These are phyloP conservation scores for Epistrophella euchroma DNA, from an alignment of 2,888 invertebrate species.

Conservation along the genomic window DNA sequence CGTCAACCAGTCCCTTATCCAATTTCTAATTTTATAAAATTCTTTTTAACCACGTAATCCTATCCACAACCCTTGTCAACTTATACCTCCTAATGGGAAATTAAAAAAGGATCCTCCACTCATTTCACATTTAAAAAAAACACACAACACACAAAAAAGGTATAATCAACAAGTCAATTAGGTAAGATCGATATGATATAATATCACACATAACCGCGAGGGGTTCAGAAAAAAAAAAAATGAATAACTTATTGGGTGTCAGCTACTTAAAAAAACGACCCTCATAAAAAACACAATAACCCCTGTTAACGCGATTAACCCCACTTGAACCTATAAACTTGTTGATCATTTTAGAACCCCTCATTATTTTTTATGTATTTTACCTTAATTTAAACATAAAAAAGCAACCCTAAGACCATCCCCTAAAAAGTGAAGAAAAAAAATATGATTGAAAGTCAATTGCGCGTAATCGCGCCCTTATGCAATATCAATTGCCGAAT, in stretches of 20 bases:
- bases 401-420: constrained; percentile 40
- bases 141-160: constrained; percentile 28
- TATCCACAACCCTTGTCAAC: constrained; percentile 72
- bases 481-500: constrained; percentile 64
- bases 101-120: constrained; percentile 54
- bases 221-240: constrained; percentile 50
- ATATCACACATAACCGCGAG: constrained; percentile 54
- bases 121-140: constrained; percentile 40
- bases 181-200: constrained; percentile 43
- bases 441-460: constrained; percentile 57
- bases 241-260: constrained; percentile 51
- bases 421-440: constrained; percentile 57
- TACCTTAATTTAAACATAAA: constrained; percentile 58
- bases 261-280: constrained; percentile 51
- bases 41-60: constrained; percentile 53
- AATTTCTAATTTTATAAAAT: constrained; percentile 29
- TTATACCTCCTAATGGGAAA: constrained; percentile 56
- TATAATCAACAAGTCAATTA: constrained; percentile 75
- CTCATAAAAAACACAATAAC: constrained; percentile 56
- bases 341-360: constrained; percentile 58
- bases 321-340: constrained; percentile 69
- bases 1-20: constrained; percentile 37
- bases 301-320: constrained; percentile 63
- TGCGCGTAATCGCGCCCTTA: constrained; percentile 73
- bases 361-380: constrained; percentile 37